Evolutionary conservation across 2,888 invertebrate species (phyloP).

Genomic region (Spilosoma lubricipeda): DNA sequence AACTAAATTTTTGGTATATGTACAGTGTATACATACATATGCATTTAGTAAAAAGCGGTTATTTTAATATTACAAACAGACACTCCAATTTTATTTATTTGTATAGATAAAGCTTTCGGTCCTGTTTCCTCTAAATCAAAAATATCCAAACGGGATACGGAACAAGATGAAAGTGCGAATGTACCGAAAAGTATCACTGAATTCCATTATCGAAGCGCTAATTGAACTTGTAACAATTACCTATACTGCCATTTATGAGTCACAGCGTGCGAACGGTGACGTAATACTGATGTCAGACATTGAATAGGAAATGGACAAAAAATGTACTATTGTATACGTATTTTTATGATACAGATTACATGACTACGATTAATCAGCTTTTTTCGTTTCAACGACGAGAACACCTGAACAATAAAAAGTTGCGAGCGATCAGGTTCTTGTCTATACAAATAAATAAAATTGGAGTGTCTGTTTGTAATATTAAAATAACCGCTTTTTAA

Average conservation of each 20-base stretch:
- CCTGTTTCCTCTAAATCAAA: not conserved
- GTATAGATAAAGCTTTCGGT: too few relatives aligned
- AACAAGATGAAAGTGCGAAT: conserved; percentile 34
- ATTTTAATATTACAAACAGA: too few relatives aligned
- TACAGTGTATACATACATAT: too few relatives aligned
- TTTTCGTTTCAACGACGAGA: conserved; percentile 1
- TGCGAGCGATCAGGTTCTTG: not conserved
- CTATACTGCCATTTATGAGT: conserved; percentile 22
- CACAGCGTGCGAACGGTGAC: conserved; percentile 44
- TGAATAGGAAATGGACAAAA: conserved; percentile 46
- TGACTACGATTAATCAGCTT: conserved; percentile 18
- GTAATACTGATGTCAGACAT: conserved; percentile 52
- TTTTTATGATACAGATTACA: conserved; percentile 33
- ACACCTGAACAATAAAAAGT: not conserved
- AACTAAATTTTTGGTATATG: too few relatives aligned
- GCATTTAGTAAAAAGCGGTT: too few relatives aligned
- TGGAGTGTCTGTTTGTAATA: too few relatives aligned
- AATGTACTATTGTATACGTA: conserved; percentile 47
- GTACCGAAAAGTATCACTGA: conserved; percentile 36
- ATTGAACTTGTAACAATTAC: conserved; percentile 31
- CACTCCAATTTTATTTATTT: too few relatives aligned
- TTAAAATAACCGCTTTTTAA: too few relatives aligned
- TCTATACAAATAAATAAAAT: too few relatives aligned
- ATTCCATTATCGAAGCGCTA: conserved; percentile 35
- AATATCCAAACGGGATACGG: not conserved